Conservation (phyloP, 2,113 vertebrate species). For the Pygathrix nemaeus region DNA sequence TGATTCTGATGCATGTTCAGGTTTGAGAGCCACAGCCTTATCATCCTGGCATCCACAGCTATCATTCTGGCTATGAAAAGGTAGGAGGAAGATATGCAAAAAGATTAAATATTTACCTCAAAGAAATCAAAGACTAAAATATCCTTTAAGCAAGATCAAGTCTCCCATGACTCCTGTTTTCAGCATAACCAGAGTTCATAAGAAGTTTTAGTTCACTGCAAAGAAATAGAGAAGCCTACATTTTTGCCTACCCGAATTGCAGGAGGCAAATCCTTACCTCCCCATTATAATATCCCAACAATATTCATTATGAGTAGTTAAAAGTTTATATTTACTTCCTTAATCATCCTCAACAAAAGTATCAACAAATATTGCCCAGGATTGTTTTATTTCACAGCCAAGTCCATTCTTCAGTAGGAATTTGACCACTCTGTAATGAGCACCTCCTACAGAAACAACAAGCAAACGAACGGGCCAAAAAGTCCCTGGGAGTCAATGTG, state of each 20-base stretch:
- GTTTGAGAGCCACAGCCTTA: not conserved
- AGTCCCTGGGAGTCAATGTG: not conserved
- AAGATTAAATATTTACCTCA: not conserved
- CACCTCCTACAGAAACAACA: not conserved
- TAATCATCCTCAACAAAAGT: not conserved
- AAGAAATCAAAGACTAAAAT: not conserved
- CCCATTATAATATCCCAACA: not conserved
- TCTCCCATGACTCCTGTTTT: not conserved
- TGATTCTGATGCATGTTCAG: not conserved
- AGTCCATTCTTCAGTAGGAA: not conserved
- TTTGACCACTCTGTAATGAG: not conserved
- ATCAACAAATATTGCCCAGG: not conserved
- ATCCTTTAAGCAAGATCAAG: not conserved
- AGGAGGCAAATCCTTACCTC: not conserved
- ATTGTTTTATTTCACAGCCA: not conserved
- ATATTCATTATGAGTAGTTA: not conserved
- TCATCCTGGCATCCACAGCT: not conserved
- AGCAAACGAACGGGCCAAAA: not conserved
- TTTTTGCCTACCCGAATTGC: not conserved
- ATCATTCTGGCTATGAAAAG: not conserved
- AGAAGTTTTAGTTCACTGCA: conserved; percentile 10
- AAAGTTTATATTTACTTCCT: not conserved
- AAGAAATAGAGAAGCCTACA: not conserved
- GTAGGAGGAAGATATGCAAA: not conserved
- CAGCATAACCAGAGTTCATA: not conserved